These are phyloP conservation scores for Mus caroli DNA, from an alignment of 2,797 vertebrate genomes.

Conservation along the genomic window DNA sequence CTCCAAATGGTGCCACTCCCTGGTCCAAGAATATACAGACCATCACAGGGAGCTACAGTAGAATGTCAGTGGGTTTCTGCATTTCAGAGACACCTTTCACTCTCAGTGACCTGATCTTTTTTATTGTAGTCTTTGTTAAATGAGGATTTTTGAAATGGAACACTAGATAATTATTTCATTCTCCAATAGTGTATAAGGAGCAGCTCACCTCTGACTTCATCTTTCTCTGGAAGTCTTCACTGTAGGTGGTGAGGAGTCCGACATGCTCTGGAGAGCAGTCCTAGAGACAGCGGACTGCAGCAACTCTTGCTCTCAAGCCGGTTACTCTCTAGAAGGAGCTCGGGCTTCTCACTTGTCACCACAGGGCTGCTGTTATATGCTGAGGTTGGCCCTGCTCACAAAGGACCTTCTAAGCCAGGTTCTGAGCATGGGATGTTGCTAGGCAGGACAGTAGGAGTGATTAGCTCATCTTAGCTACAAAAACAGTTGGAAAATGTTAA, in stretches of 20 bases:
- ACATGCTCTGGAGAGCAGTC: neutral
- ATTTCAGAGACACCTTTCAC: slow-evolving; percentile 24
- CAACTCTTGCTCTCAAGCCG: neutral
- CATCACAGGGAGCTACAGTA: neutral
- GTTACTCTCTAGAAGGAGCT: slow-evolving; percentile 10
- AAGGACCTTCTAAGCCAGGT: neutral
- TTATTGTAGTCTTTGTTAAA: slow-evolving; percentile 58
- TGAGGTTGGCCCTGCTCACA: neutral
- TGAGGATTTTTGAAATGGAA: slow-evolving; percentile 52
- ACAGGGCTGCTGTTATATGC: neutral
- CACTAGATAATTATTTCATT: slow-evolving; percentile 47
- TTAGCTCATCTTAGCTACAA: neutral
- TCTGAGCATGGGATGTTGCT: neutral
- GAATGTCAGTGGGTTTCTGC: neutral
- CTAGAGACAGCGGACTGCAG: neutral
- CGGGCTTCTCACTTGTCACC: neutral
- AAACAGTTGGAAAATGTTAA: slow-evolving; percentile 28
- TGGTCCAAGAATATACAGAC: no score
- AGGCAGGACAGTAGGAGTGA: neutral
- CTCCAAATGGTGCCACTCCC: no score
- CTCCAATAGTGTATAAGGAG: slow-evolving; percentile 36
- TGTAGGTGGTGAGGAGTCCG: neutral
- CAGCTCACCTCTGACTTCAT: slow-evolving; percentile 1
- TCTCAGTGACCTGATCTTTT: slow-evolving; percentile 28
- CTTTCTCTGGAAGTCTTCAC: slow-evolving; percentile 9